Evolutionary conservation across 1,140 invertebrate species (phyloP).

Genomic region (Dinothrombium tinctorium): DNA sequence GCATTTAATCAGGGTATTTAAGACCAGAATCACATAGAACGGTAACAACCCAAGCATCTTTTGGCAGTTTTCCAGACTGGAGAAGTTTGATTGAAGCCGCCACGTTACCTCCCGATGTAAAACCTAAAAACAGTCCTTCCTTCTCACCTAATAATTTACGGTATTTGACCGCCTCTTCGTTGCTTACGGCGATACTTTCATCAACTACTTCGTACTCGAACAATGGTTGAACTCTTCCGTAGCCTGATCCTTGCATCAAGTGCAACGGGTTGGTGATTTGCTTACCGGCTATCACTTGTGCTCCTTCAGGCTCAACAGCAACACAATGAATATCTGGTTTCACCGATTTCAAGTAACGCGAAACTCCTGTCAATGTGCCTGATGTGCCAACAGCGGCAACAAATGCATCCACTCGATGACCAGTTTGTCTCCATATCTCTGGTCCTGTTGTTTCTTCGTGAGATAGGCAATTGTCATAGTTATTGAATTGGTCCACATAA

Average conservation of each 20-base stretch:
- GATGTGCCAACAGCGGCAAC: slow-evolving; percentile 16
- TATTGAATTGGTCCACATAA: slow-evolving; percentile 7
- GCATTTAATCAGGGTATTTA: slow-evolving; percentile 8
- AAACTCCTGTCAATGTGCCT: slow-evolving; percentile 12
- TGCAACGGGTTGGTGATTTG: slow-evolving; percentile 7
- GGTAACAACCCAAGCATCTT: slow-evolving; percentile 9
- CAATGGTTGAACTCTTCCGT: slow-evolving; percentile 5
- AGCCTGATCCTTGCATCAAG: slow-evolving; percentile 8
- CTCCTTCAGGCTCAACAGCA: slow-evolving; percentile 9
- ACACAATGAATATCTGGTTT: slow-evolving; percentile 7
- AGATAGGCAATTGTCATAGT: background rate
- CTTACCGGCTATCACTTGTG: slow-evolving; percentile 2
- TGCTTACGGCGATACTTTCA: slow-evolving; percentile 6
- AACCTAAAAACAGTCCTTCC: slow-evolving; percentile 9
- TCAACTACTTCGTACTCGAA: slow-evolving; percentile 5
- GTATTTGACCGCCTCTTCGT: slow-evolving; percentile 9
- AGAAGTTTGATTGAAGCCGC: slow-evolving; percentile 9
- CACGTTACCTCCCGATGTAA: slow-evolving; percentile 7
- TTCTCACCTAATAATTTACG: slow-evolving; percentile 6
- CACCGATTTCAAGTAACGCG: slow-evolving; percentile 9
- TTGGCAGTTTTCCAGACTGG: slow-evolving; percentile 4
- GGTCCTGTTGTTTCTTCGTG: slow-evolving; percentile 24
- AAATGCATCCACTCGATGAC: slow-evolving; percentile 16
- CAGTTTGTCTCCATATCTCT: slow-evolving; percentile 27
- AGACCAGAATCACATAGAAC: slow-evolving; percentile 9